Evolutionary conservation across 2,113 vertebrate genomes (phyloP).

Genomic region (Procavia capensis): DNA sequence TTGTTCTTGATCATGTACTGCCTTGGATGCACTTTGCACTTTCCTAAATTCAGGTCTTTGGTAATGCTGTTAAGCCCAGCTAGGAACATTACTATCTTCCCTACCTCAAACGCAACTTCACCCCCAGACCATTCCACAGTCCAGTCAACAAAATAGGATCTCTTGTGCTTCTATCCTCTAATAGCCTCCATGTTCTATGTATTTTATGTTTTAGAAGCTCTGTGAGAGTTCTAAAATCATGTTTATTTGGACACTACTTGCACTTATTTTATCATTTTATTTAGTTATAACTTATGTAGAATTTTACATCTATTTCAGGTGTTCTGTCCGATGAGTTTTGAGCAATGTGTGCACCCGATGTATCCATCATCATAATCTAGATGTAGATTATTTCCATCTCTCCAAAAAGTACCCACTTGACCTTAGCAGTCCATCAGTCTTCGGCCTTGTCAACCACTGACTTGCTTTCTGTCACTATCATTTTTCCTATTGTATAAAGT

Average conservation of each 20-base stretch:
- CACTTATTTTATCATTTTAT: too few relatives aligned
- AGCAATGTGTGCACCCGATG: background rate
- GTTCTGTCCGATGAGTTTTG: background rate
- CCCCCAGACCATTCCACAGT: background rate
- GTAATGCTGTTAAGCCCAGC: background rate
- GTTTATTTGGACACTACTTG: too few relatives aligned
- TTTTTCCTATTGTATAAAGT: background rate
- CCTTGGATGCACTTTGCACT: background rate
- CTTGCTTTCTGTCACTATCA: background rate
- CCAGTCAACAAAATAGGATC: background rate
- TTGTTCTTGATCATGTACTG: background rate
- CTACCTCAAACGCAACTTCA: background rate
- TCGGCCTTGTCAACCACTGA: background rate
- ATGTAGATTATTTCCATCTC: background rate
- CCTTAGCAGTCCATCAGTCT: background rate
- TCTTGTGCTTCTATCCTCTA: background rate
- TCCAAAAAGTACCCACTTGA: background rate
- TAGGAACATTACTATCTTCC: background rate
- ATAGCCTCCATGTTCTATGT: background rate
- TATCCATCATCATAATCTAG: background rate
- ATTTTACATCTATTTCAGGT: background rate
- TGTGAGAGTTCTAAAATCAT: background rate
- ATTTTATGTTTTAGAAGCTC: background rate
- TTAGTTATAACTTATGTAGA: background rate
- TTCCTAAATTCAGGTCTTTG: background rate